Evolutionary conservation across 2,113 vertebrate species (phyloP).

Genomic region (Chascanopsetta lugubris): DNA sequence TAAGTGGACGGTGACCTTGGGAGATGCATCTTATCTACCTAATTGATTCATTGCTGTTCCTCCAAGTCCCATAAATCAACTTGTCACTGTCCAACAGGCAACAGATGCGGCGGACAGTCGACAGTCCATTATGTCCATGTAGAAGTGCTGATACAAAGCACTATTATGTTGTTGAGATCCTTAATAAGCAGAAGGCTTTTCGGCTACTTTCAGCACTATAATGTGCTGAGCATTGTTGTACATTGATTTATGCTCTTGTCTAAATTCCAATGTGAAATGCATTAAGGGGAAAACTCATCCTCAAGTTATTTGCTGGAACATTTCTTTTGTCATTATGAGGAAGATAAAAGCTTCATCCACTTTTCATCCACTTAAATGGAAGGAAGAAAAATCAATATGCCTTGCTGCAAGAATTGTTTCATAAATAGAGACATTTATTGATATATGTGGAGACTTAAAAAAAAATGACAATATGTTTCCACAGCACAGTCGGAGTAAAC

Average conservation of each 20-base stretch:
- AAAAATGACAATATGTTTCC: too few species aligned
- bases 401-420: too few species aligned
- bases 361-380: too few species aligned
- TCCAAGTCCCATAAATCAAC: conserved; percentile 70
- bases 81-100: conserved; percentile 57
- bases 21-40: conserved; percentile 56
- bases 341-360: conserved; percentile 1
- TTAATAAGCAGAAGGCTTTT: conserved; percentile 49
- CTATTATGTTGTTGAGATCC: conserved; percentile 18
- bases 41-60: conserved; percentile 63
- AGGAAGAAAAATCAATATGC: too few species aligned
- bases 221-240: conserved; percentile 47
- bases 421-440: too few species aligned
- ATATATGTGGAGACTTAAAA: too few species aligned
- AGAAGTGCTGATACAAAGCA: conserved; percentile 56
- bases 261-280: conserved; percentile 26
- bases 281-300: conserved; percentile 10
- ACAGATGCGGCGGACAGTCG: conserved; percentile 58
- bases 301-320: conserved; percentile 13
- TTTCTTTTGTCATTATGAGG: conserved; percentile 8
- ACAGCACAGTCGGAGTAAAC: too few species aligned
- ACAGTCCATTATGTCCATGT: conserved; percentile 57
- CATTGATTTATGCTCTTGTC: conserved; percentile 39
- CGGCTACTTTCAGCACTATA: conserved; percentile 37
- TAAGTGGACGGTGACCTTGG: conserved; percentile 66